Percentiles rank a stretch among this genome's conserved stretches.
phyloP scores from a whole-genome alignment of 2,888 invertebrate species.

The Kryphioiulus occultus region DNA sequence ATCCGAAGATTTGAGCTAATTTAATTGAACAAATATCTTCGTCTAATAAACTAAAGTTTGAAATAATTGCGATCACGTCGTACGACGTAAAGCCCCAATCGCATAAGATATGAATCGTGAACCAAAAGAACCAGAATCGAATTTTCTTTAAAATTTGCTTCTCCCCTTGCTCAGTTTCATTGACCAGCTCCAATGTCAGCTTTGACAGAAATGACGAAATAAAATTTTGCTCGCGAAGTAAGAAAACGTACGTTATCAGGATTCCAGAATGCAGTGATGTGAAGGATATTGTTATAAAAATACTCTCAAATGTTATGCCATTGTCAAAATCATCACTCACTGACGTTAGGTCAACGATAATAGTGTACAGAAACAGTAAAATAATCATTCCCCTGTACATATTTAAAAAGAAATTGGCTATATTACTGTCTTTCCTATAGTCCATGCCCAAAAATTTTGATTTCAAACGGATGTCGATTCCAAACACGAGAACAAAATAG shows the following conservation, averaged over 20 bases:
- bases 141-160: not conserved
- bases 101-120: not conserved
- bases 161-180: not conserved
- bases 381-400: not conserved
- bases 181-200: not conserved
- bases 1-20: not conserved
- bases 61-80: not conserved
- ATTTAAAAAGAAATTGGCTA: not conserved
- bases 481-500: not conserved
- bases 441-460: not conserved
- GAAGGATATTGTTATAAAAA: not conserved
- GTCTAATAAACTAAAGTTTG: not conserved
- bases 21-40: not conserved
- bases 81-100: not conserved
- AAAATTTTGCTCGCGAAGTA: not conserved
- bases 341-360: not conserved
- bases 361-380: not conserved
- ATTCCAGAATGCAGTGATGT: not conserved
- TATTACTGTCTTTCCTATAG: not conserved
- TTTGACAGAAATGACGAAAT: not conserved
- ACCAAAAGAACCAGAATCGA: not conserved
- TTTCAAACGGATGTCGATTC: not conserved
- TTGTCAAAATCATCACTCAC: not conserved
- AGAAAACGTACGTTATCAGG: not conserved
- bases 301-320: not conserved